Evolutionary conservation across 2,888 invertebrate species (phyloP).

Genomic region (Acanthacorydalis orientalis): DNA sequence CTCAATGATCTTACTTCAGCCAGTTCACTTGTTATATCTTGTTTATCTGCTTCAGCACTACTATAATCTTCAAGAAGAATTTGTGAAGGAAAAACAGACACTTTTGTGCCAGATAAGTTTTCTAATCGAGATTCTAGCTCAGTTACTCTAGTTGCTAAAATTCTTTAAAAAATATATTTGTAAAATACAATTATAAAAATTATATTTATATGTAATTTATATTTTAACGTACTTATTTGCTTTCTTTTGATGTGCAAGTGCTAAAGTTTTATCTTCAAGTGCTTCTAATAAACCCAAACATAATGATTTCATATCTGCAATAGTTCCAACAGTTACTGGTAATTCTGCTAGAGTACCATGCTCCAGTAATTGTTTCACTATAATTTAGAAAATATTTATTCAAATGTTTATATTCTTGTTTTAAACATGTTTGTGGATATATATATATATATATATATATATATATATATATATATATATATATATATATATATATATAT

Average conservation of each 20-base stretch:
- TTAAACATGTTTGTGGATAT: no score
- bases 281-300: slow-evolving; percentile 68
- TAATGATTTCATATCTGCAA: slow-evolving; percentile 59
- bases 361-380: slow-evolving; percentile 60
- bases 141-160: slow-evolving; percentile 63
- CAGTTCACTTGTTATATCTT: slow-evolving; percentile 24
- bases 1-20: slow-evolving; percentile 15
- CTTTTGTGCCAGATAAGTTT: slow-evolving; percentile 34
- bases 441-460: no score
- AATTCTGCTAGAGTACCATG: slow-evolving; percentile 35
- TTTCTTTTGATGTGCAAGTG: slow-evolving; percentile 69
- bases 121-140: slow-evolving; percentile 65
- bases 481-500: no score
- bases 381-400: slow-evolving; percentile 12
- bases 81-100: slow-evolving; percentile 42
- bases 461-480: no score
- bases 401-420: no score
- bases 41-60: slow-evolving; percentile 31
- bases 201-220: slow-evolving; percentile 21
- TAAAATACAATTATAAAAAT: neutral
- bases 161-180: slow-evolving; percentile 23
- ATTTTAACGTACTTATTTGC: slow-evolving; percentile 49
- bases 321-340: slow-evolving; percentile 44
- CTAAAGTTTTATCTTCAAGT: slow-evolving; percentile 70
- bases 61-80: slow-evolving; percentile 46